Conservation (phyloP, 2,113 vertebrate genomes). For the Serilophus lunatus region DNA sequence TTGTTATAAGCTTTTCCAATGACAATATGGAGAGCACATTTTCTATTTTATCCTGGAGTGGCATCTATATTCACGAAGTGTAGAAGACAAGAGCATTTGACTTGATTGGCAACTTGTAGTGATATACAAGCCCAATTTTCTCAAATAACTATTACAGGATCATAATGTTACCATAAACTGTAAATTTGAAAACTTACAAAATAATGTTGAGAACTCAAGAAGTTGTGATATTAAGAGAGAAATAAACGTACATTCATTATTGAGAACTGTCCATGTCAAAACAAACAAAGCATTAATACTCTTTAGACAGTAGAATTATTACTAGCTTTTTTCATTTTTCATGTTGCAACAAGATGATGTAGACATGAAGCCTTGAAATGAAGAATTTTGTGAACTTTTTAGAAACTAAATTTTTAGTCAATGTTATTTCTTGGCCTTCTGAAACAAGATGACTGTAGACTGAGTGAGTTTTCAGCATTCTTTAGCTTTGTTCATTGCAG, state of each 20-base stretch:
- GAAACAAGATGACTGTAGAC: not conserved
- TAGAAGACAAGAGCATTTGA: constrained; percentile 15
- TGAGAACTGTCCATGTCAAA: not conserved
- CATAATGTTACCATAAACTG: not conserved
- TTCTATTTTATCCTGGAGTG: not conserved
- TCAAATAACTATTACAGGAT: not conserved
- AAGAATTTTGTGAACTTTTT: not conserved
- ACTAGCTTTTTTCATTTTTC: not conserved
- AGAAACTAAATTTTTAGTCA: not conserved
- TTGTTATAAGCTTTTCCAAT: not conserved
- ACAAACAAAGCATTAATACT: not conserved
- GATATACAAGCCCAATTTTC: not conserved
- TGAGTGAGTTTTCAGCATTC: not conserved
- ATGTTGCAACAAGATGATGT: not conserved
- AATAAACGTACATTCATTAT: not conserved
- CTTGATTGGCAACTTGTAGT: not conserved
- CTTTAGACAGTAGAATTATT: not conserved
- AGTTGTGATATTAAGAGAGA: not conserved
- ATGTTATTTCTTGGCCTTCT: not conserved
- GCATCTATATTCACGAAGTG: not conserved
- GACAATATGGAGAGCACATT: not conserved
- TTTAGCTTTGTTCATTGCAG: not conserved
- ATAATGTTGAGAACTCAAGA: not conserved
- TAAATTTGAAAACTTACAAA: not conserved
- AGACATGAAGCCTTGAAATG: not conserved